Evolutionary conservation across 2,888 invertebrate species (phyloP), one percentile per base, ranked within the genome.

Genomic region (Thereva nobilitata): DNA sequence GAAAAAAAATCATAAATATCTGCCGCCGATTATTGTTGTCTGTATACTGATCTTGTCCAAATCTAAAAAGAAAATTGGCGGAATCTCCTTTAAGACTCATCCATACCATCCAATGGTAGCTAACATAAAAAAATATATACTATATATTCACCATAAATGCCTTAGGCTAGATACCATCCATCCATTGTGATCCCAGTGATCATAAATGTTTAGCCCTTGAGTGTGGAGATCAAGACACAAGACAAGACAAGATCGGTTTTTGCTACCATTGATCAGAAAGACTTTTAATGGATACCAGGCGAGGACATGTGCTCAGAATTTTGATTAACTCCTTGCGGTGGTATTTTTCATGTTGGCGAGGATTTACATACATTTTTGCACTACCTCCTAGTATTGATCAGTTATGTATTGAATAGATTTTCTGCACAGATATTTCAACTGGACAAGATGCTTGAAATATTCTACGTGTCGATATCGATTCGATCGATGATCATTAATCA

Each of bases 261-360:
- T 61, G 50, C 38, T 12, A 49, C n/a, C 49, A 10, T 55, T 41
- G 23, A n/a, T 5, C 40, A 40, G 38, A 9, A 55, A 55, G 40
- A 40, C 55, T 45, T n/a, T 61, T 47, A 12, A 23, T 40, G 40
- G 50, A 61, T 61, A 61, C 50, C 50, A 47, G 54, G 44, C 37
- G 54, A 54, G 45, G 64, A 64, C 64, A 64, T 64, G 64, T 64
- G 64, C 35, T 55, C 53, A 64, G 64, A 64, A 64, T 64, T 64
- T 64, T 54, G 54, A 64, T 64, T 41, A 54, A 54, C 64, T 50
- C 42, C 50, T 61, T 38, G 38, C 50, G 50, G 50, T 4, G 5
- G 35, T 7, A 34, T 34, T 23, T 35, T 50, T 50, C 50, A 23
- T 35, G 50, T 49, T 23, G n/a, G 41, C 34, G 8, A 12, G 50